Conservation (phyloP, 2,888 invertebrate species). For the Diloba caeruleocephala region DNA sequence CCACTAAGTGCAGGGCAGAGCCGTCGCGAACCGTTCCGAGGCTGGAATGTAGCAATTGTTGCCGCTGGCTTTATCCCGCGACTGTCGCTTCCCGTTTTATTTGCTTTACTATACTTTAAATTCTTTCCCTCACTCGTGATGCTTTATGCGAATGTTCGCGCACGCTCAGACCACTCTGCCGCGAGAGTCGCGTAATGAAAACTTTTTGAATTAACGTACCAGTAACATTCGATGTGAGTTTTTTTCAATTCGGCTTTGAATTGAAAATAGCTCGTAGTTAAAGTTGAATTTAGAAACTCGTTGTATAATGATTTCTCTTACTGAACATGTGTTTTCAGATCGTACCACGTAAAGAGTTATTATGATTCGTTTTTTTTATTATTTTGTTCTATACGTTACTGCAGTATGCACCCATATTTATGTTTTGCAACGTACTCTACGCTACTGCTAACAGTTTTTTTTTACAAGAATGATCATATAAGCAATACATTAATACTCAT, state of each 20-base stretch:
- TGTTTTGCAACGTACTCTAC: too few relatives aligned
- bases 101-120: conserved; percentile 77
- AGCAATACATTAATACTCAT: too few relatives aligned
- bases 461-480: too few relatives aligned
- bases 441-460: too few relatives aligned
- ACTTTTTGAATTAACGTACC: conserved; percentile 87
- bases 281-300: conserved; percentile 65
- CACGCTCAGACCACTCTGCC: conserved; percentile 70
- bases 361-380: too few relatives aligned
- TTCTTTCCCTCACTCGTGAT: conserved; percentile 77
- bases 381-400: too few relatives aligned
- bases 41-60: conserved; percentile 85
- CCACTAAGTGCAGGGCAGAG: conserved; percentile 54
- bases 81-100: conserved; percentile 75
- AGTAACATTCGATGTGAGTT: conserved; percentile 73
- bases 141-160: conserved; percentile 78
- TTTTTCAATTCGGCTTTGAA: conserved; percentile 76
- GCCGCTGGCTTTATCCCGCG: conserved; percentile 75
- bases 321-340: conserved; percentile 16
- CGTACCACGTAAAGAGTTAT: conserved; percentile 7
- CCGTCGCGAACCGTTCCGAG: conserved; percentile 62
- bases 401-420: too few relatives aligned
- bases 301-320: conserved; percentile 55
- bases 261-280: conserved; percentile 77
- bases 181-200: conserved; percentile 82